phyloP scores from a whole-genome alignment of 2,888 invertebrate genomes.

The Drosophila demipolita region DNA sequence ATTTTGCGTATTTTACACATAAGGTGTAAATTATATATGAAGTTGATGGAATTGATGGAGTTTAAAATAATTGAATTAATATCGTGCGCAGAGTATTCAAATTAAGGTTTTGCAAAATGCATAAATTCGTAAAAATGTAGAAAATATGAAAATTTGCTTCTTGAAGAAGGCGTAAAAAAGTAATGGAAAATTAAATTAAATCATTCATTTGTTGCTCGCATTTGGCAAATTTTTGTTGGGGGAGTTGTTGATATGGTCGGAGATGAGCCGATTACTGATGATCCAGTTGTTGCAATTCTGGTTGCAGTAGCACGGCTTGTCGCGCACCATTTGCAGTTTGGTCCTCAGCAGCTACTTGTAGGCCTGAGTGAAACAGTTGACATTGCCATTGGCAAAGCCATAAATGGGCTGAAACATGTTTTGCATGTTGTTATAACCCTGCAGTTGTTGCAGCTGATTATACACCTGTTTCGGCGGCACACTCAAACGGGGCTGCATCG shows the following conservation, averaged over 20 bases:
- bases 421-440: not conserved
- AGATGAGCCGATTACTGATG: conserved; percentile 2
- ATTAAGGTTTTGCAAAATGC: not conserved
- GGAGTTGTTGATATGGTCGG: conserved; percentile 15
- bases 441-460: conserved; percentile 33
- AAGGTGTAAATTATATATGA: too few species aligned
- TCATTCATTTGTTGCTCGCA: conserved; percentile 33
- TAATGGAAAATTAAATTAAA: not conserved
- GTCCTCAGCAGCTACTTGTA: conserved; percentile 39
- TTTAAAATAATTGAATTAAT: not conserved
- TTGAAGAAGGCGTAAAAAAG: too few species aligned
- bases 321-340: conserved; percentile 18
- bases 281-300: conserved; percentile 10
- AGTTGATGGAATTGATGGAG: too few species aligned
- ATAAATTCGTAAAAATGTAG: not conserved
- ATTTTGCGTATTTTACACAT: too few species aligned
- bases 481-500: conserved; percentile 29
- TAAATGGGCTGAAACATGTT: not conserved
- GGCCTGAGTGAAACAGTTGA: conserved; percentile 10
- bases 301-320: not conserved
- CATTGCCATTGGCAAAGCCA: conserved; percentile 8
- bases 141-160: not conserved
- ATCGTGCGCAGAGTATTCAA: too few species aligned
- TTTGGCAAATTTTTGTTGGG: conserved; percentile 21
- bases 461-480: conserved; percentile 33